Base-by-base conservation (phyloP, 2,888 invertebrate species). In the Pilophorus perplexus region DNA sequence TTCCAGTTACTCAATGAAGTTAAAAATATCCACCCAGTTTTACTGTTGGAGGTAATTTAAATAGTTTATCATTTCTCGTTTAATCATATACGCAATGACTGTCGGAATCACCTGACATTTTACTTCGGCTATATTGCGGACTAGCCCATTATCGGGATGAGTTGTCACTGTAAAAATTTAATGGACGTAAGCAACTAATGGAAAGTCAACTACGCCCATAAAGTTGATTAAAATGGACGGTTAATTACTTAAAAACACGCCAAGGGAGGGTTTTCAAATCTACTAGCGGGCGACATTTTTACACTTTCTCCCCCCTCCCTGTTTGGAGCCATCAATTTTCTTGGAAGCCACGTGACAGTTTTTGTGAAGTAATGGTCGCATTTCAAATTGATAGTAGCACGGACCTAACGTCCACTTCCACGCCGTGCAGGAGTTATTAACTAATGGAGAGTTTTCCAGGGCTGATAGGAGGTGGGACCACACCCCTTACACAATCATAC, bases 301-400 rank as follows among this genome's bases (percentile, higher is more conserved):
- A n/a, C n/a, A n/a, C n/a, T n/a, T n/a, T n/a, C n/a, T n/a, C n/a
- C n/a, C n/a, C n/a, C n/a, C n/a, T n/a, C n/a, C n/a, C n/a, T n/a
- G n/a, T n/a, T n/a, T n/a, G n/a, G n/a, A n/a, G 44, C 44, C 23
- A 22, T 44, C 23, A 44, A 44, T 23, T 4, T 18, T 1, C 22
- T 20, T 23, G n/a, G 14, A 16, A 23, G 20, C 44, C 20, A 3
- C 23, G 44, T 44, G 44, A 44, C 44, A 44, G 44, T 44, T 44
- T n/a, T n/a, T 44, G 44, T 23, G 23, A 44, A 44, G 44, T 44
- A 44, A 44, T 44, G 44, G 20, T 44, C 44, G 23, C 44, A 44
- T 44, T 44, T 44, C 44, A 44, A 22, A 44, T 20, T 44, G 44
- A 20, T n/a, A n/a, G n/a, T n/a, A n/a, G n/a, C n/a, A n/a, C n/a